Conservation (phyloP, 1,140 invertebrate species). For the Lineus longissimus region DNA sequence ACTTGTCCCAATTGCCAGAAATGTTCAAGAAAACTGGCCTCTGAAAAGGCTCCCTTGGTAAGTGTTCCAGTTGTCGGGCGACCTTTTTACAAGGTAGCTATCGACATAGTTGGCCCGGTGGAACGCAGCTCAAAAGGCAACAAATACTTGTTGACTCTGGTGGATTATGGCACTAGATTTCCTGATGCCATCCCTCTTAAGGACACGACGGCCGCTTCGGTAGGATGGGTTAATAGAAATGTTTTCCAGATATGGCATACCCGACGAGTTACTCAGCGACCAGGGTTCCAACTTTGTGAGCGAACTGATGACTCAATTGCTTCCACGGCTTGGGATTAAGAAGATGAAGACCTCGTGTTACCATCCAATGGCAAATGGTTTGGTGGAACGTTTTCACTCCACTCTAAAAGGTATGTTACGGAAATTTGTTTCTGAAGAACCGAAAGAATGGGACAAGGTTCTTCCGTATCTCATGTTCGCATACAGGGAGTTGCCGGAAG, state of each 20-base stretch:
- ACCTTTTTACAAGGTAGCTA: slow-evolving; percentile 18
- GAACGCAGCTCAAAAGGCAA: slow-evolving; percentile 21
- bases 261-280: slow-evolving; percentile 13
- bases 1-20: slow-evolving; percentile 23
- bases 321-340: background rate
- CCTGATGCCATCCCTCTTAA: slow-evolving; percentile 20
- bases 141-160: slow-evolving; percentile 21
- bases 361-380: background rate
- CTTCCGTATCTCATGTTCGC: no score
- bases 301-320: slow-evolving; percentile 16
- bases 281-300: slow-evolving; percentile 24
- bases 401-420: no score
- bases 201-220: background rate
- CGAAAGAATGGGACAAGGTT: no score
- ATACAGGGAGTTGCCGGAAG: no score
- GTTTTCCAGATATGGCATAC: slow-evolving; percentile 16
- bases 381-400: background rate
- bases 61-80: slow-evolving; percentile 17
- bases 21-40: slow-evolving; percentile 16
- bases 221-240: slow-evolving; percentile 16
- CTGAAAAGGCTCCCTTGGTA: slow-evolving; percentile 12
- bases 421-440: no score
- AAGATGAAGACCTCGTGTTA: background rate
- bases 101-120: slow-evolving; percentile 19
- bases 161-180: slow-evolving; percentile 21